Conservation (phyloP, 2,888 invertebrate genomes). For the Selenia dentaria region DNA sequence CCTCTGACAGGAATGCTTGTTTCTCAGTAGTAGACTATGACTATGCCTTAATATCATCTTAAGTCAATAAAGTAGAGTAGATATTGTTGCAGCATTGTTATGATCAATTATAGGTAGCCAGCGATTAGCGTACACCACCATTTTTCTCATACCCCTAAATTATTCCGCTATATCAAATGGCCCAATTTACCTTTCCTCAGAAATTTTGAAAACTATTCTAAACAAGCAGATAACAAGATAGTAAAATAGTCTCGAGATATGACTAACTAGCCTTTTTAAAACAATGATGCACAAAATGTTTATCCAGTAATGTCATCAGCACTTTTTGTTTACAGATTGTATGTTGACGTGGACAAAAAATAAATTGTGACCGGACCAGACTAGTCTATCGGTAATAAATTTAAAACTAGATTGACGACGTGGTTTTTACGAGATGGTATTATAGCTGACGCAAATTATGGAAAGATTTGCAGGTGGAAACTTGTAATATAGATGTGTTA, state of each 20-base stretch:
- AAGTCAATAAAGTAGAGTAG: no score
- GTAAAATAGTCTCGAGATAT: neutral
- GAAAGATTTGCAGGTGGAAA: conserved; percentile 20
- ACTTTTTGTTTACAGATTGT: conserved; percentile 14
- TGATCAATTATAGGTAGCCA: no score
- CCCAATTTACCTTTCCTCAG: conserved; percentile 13
- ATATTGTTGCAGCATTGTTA: no score
- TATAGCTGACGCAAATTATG: conserved; percentile 19
- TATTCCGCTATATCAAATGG: no score
- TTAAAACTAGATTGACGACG: conserved; percentile 29
- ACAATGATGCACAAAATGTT: conserved; percentile 17
- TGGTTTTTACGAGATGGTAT: conserved; percentile 18
- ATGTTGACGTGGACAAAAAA: conserved; percentile 17
- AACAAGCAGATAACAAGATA: conserved; percentile 14
- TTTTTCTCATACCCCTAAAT: no score
- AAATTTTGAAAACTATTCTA: conserved; percentile 20
- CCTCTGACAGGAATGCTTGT: no score
- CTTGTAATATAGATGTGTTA: neutral
- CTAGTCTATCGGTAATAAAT: conserved; percentile 23
- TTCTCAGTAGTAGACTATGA: no score
- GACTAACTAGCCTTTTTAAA: conserved; percentile 13
- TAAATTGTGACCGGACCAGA: conserved; percentile 18
- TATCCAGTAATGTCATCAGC: conserved; percentile 19
- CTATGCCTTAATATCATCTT: no score
- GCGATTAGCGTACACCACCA: no score